Percentiles rank a stretch among this genome's conserved stretches.
Evolutionary conservation across 1,140 invertebrate species (phyloP).

Genomic region (Tetramorium alpestre): DNA sequence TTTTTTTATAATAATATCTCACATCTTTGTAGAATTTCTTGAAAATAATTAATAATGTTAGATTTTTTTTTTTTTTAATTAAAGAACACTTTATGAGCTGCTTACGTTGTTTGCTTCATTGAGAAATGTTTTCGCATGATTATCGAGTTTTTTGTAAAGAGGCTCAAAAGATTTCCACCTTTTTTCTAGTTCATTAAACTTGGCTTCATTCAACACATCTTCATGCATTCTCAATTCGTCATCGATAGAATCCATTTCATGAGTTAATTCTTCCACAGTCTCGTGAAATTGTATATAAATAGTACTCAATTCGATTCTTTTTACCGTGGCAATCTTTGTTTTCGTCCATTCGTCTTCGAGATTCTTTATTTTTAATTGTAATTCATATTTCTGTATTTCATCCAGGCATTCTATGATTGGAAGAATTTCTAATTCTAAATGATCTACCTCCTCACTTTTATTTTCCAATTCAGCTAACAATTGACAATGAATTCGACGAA

Average conservation of each 20-base stretch:
- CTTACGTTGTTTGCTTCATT: constrained; percentile 88
- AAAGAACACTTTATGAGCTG: background rate
- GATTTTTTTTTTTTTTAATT: background rate
- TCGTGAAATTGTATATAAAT: constrained; percentile 92
- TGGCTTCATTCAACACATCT: constrained; percentile 86
- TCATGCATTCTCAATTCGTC: constrained; percentile 83
- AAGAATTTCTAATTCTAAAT: constrained; percentile 88
- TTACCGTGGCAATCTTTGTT: constrained; percentile 88
- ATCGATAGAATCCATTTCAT: constrained; percentile 90
- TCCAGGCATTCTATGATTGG: constrained; percentile 90
- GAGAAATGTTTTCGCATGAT: constrained; percentile 90
- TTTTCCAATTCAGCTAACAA: constrained; percentile 92
- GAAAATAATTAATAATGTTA: background rate
- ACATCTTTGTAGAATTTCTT: background rate
- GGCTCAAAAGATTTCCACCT: constrained; percentile 88
- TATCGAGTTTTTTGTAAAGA: constrained; percentile 87
- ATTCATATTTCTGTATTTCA: constrained; percentile 88
- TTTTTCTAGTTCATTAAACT: constrained; percentile 86
- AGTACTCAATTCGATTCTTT: constrained; percentile 88
- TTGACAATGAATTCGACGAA: constrained; percentile 91
- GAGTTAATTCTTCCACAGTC: constrained; percentile 88
- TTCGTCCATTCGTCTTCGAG: constrained; percentile 89
- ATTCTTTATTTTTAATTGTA: constrained; percentile 88
- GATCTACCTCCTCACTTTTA: constrained; percentile 78
- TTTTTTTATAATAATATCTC: background rate